These are phyloP conservation scores for Drosophila neoperkinsi DNA, from an alignment of 2,888 invertebrate genomes.

Conservation along the genomic window DNA sequence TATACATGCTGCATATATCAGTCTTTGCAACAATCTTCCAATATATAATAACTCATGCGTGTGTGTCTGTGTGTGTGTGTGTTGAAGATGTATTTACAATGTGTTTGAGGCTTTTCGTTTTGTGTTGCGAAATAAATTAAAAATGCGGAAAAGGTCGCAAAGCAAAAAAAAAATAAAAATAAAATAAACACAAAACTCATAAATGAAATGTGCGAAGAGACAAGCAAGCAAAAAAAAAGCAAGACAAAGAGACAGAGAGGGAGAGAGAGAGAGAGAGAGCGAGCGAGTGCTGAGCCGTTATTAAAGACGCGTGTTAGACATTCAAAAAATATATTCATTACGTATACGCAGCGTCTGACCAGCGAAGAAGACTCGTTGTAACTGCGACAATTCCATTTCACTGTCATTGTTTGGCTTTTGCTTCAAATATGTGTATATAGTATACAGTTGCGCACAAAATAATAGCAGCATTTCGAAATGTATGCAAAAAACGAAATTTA, in stretches of 20 bases:
- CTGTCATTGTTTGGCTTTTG: background rate
- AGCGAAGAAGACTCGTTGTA: background rate
- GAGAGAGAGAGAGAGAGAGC: background rate
- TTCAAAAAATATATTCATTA: conserved; percentile 42
- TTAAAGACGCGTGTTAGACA: conserved; percentile 67
- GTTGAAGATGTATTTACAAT: conserved; percentile 37
- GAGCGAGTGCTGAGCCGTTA: conserved; percentile 6
- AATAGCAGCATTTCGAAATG: background rate
- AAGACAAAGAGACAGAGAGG: background rate
- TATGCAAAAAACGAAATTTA: no score
- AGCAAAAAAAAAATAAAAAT: background rate
- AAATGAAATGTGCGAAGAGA: conserved; percentile 26
- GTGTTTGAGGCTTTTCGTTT: conserved; percentile 8
- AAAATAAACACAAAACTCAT: conserved; percentile 27
- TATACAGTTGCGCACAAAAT: background rate
- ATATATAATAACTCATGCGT: conserved; percentile 45
- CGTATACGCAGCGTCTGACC: conserved; percentile 51
- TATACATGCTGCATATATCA: conserved; percentile 43
- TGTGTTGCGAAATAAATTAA: conserved; percentile 52
- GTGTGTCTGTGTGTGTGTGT: conserved; percentile 7
- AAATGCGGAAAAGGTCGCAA: conserved; percentile 64
- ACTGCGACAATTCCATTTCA: conserved; percentile 29
- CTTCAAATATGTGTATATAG: background rate
- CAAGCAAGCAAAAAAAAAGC: conserved; percentile 18
- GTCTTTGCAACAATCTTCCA: conserved; percentile 43